Conservation (phyloP, 2,888 invertebrate species). For the Cerceris rybyensis region DNA sequence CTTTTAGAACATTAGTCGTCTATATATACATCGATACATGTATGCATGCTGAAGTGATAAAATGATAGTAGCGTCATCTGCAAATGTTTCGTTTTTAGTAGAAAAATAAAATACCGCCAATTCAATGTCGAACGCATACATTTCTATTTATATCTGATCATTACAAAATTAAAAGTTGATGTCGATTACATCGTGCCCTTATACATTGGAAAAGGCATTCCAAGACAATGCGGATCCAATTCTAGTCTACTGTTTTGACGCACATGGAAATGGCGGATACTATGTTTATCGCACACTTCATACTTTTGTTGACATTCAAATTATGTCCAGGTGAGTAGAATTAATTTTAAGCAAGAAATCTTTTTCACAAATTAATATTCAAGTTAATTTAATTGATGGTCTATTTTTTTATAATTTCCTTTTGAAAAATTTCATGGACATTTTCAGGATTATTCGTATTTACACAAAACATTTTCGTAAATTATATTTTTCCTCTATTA, state of each 20-base stretch:
- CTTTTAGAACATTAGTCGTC: no score
- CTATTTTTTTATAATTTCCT: no score
- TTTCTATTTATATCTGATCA: conserved; percentile 16
- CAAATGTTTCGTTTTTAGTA: conserved; percentile 25
- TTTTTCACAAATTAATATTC: background rate
- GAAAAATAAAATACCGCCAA: conserved; percentile 47
- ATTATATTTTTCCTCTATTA: no score
- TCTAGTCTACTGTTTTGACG: conserved; percentile 76
- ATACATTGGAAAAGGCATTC: background rate
- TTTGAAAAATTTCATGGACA: no score
- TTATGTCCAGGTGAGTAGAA: conserved; percentile 73
- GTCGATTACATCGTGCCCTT: conserved; percentile 2
- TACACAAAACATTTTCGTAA: no score
- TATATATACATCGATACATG: no score
- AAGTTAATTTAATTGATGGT: background rate
- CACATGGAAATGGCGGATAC: conserved; percentile 78
- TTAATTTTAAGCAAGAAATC: no score
- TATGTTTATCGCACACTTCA: conserved; percentile 77
- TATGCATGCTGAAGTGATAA: no score
- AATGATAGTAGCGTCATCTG: conserved; percentile 42
- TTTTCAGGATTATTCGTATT: no score
- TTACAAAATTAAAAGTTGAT: conserved; percentile 9
- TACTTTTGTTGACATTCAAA: conserved; percentile 76
- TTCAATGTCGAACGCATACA: conserved; percentile 39
- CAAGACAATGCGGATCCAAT: conserved; percentile 43